phyloP scores from a whole-genome alignment of 1,140 invertebrate genomes.

The Cydia strobilella region DNA sequence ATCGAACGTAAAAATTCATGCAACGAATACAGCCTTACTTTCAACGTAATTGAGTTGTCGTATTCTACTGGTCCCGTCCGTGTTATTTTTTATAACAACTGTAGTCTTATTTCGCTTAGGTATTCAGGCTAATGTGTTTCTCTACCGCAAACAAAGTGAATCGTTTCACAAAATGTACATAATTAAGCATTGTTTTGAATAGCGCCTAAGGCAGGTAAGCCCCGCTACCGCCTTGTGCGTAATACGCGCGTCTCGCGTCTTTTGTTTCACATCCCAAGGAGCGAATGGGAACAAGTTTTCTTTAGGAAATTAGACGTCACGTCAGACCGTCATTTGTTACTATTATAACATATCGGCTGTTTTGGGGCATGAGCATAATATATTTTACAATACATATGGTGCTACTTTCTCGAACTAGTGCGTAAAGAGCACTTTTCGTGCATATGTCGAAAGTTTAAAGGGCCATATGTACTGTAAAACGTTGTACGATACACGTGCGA shows the following conservation, averaged over 20 bases:
- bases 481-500: no score
- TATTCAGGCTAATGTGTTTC: constrained; percentile 13
- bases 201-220: constrained; percentile 25
- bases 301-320: constrained; percentile 30
- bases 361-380: neutral
- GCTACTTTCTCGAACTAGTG: no score
- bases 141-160: constrained; percentile 25
- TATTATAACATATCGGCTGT: neutral
- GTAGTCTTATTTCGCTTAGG: neutral
- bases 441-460: no score
- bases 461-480: no score
- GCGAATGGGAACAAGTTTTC: constrained; percentile 29
- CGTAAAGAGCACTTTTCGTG: no score
- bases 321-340: constrained; percentile 24
- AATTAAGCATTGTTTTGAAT: constrained; percentile 30
- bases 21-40: neutral
- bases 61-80: neutral
- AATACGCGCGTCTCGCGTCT: constrained; percentile 21
- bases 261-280: constrained; percentile 26
- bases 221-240: constrained; percentile 28
- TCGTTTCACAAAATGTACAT: constrained; percentile 18
- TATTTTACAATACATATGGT: no score
- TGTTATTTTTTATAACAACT: constrained; percentile 27
- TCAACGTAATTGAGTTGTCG: constrained; percentile 4
- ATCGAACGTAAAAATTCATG: neutral